Conservation (phyloP, 2,113 vertebrate genomes). For the Apteryx owenii region DNA sequence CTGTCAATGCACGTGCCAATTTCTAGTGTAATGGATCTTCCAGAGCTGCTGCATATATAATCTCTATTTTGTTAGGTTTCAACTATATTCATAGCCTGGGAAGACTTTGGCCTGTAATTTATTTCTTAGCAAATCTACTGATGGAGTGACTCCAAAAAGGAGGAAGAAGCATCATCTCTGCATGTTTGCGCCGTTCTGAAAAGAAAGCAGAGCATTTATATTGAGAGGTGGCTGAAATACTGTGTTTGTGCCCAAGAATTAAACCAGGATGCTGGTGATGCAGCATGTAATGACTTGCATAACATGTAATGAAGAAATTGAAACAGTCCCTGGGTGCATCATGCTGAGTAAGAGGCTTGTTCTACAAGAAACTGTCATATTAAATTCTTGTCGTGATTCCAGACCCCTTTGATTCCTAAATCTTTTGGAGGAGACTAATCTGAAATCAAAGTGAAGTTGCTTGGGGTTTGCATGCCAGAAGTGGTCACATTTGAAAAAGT, state of each 20-base stretch:
- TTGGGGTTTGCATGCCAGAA: conserved; percentile 83
- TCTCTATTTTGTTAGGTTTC: neutral
- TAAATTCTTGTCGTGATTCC: conserved; percentile 84
- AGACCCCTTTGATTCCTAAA: conserved; percentile 88
- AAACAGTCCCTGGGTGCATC: conserved; percentile 71
- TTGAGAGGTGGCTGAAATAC: conserved; percentile 28
- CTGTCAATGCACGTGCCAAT: neutral
- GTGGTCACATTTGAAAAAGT: conserved; percentile 84
- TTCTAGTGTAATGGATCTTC: neutral
- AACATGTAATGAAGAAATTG: conserved; percentile 72
- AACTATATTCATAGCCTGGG: neutral
- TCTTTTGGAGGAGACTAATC: conserved; percentile 84
- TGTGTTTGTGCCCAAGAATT: conserved; percentile 51
- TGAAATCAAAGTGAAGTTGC: conserved; percentile 84
- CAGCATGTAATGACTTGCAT: conserved; percentile 60
- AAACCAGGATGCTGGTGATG: conserved; percentile 70
- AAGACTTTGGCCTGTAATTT: conserved; percentile 16
- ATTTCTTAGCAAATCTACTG: conserved; percentile 14
- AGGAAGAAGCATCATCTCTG: conserved; percentile 12
- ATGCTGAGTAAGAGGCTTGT: conserved; percentile 82
- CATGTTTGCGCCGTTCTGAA: conserved; percentile 46
- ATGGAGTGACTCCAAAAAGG: neutral
- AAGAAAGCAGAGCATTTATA: conserved; percentile 26
- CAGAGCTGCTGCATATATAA: neutral
- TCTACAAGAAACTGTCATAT: conserved; percentile 89